Percentiles rank a stretch among this genome's conserved stretches.
These are phyloP conservation scores for Nicator chloris DNA, from an alignment of 2,113 vertebrate species.

Conservation along the genomic window DNA sequence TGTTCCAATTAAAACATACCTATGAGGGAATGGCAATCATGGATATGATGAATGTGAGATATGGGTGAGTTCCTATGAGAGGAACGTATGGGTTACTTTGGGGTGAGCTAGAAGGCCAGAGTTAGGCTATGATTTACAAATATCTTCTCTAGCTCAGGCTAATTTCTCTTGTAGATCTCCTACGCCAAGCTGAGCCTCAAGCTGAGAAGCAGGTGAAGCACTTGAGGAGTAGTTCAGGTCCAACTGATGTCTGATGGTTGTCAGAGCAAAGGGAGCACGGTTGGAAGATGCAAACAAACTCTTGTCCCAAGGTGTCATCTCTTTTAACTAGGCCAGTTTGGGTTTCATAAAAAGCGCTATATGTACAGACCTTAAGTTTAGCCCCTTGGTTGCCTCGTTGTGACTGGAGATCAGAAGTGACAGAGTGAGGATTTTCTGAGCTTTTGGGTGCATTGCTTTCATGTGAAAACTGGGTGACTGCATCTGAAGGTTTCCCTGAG, in stretches of 20 bases:
- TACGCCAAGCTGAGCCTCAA: not conserved
- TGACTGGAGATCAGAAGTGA: not conserved
- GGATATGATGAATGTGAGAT: not conserved
- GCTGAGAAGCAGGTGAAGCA: not conserved
- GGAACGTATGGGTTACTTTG: not conserved
- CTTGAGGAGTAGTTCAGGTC: not conserved
- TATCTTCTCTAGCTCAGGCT: not conserved
- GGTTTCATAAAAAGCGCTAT: not conserved
- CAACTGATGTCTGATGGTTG: not conserved
- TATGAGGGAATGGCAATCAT: not conserved
- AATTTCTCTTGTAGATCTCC: not conserved
- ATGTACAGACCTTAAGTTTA: not conserved
- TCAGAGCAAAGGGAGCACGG: rapidly evolving
- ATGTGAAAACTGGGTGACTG: not conserved
- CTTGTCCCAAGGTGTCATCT: not conserved
- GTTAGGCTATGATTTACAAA: not conserved
- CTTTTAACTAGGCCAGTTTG: not conserved
- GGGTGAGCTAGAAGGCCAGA: not conserved
- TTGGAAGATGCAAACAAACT: not conserved
- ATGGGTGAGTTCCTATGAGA: rapidly evolving
- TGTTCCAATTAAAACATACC: not conserved
- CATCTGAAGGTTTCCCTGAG: not conserved
- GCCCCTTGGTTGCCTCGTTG: not conserved
- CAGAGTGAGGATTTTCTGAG: not conserved
- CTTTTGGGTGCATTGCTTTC: not conserved